Conservation (phyloP, 2,797 vertebrate species). For the Chiloscyllium punctatum region DNA sequence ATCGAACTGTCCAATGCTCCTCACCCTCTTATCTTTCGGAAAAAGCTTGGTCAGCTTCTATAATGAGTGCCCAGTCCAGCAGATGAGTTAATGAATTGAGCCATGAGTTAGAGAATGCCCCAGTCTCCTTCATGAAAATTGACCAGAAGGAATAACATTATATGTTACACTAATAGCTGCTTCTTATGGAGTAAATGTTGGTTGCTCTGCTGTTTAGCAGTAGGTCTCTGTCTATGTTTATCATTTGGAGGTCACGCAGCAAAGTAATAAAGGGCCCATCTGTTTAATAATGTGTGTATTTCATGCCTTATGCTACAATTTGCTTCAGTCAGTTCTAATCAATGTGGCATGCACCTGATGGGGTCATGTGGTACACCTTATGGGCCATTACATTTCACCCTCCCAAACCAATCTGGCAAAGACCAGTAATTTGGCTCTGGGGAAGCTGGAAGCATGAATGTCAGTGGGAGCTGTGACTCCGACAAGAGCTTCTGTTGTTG, state of each 20-base stretch:
- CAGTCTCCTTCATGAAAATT: neutral
- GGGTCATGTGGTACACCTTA: neutral
- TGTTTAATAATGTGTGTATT: conserved; percentile 21
- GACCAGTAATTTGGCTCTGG: neutral
- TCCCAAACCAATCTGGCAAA: neutral
- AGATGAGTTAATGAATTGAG: too few species aligned
- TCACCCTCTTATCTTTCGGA: neutral
- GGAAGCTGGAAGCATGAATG: neutral
- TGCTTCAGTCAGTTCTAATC: conserved; percentile 4
- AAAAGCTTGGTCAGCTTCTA: neutral
- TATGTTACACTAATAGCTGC: neutral
- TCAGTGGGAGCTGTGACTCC: neutral
- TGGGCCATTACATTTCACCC: neutral
- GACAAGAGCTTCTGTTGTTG: neutral
- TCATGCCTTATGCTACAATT: conserved; percentile 16
- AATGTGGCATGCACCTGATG: conserved; percentile 31
- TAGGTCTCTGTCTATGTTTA: neutral
- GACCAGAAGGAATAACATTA: neutral
- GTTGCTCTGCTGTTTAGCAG: neutral
- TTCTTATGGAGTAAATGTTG: neutral
- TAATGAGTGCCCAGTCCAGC: neutral
- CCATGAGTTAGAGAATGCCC: neutral
- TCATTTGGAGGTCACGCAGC: neutral
- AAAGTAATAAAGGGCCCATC: neutral
- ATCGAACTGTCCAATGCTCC: neutral